A percentile compares a stretch with the other conserved stretches of the same genome.
Evolutionary conservation across 2,888 invertebrate genomes (phyloP).

Genomic region (Zeuzera pyrina): DNA sequence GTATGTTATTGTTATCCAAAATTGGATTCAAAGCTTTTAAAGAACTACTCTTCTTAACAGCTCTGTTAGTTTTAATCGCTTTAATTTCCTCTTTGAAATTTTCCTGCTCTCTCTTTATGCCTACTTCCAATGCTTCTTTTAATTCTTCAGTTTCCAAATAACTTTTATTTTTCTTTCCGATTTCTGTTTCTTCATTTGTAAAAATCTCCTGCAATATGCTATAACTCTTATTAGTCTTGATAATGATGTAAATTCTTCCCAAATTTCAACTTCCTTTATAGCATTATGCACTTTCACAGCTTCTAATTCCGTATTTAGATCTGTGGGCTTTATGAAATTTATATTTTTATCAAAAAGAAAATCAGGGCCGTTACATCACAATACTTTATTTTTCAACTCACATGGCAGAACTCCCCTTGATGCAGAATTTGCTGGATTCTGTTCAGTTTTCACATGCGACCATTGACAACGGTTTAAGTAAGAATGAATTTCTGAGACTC

Average conservation of each 20-base stretch:
- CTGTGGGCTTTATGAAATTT: conserved; percentile 1
- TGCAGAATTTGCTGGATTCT: too few species aligned
- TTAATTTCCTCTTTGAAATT: conserved; percentile 4
- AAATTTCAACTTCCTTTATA: neutral
- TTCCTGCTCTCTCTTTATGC: neutral
- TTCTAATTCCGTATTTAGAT: neutral
- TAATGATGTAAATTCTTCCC: neutral
- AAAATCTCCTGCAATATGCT: neutral
- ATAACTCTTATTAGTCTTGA: neutral
- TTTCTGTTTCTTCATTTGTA: neutral
- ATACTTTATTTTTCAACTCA: too few species aligned
- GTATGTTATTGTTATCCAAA: conserved; percentile 1
- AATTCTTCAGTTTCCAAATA: neutral
- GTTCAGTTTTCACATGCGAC: conserved; percentile 1
- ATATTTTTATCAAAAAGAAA: conserved; percentile 5
- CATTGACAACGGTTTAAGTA: too few species aligned
- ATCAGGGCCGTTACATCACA: conserved; percentile 4
- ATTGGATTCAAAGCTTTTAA: conserved; percentile 4
- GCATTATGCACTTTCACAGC: neutral
- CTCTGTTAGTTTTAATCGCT: too few species aligned
- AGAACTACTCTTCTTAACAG: conserved; percentile 2
- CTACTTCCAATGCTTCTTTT: neutral
- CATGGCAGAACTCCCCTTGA: too few species aligned
- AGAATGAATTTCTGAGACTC: too few species aligned
- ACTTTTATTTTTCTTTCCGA: neutral